Evolutionary conservation across 2,797 vertebrate species (phyloP).

Genomic region (Sarcoramphus papa): DNA sequence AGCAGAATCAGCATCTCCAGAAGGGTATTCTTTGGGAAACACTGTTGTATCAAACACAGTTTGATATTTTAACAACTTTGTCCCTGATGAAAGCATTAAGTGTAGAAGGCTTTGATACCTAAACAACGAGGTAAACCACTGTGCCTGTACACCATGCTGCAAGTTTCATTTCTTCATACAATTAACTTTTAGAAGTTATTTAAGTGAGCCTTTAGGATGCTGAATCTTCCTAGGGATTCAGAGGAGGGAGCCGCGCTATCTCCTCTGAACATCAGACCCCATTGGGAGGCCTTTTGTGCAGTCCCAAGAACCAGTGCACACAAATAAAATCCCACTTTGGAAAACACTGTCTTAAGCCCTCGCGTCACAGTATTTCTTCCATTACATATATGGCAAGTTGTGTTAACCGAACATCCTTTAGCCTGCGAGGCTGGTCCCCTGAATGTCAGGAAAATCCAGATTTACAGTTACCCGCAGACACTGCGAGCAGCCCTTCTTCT

Average conservation of each 20-base stretch:
- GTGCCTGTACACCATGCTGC: accelerated
- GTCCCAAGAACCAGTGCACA: accelerated
- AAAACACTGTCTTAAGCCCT: background rate
- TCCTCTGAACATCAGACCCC: background rate
- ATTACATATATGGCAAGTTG: background rate
- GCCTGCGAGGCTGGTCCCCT: accelerated
- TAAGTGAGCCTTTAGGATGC: background rate
- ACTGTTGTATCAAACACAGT: background rate
- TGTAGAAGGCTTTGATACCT: background rate
- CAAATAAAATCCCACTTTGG: background rate
- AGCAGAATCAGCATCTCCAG: background rate
- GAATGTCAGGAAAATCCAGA: background rate
- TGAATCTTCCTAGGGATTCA: background rate
- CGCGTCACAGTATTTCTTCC: accelerated
- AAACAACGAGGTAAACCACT: background rate
- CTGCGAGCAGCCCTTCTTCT: background rate
- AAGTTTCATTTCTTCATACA: background rate
- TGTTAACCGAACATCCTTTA: background rate
- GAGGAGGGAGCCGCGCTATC: background rate
- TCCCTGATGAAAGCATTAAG: background rate
- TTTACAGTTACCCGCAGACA: background rate
- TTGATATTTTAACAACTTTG: background rate
- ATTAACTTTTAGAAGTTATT: background rate
- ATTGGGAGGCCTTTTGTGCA: background rate
- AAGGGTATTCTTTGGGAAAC: background rate